Evolutionary conservation across 2,113 vertebrate species (phyloP).

Genomic region (Clarias batrachus): DNA sequence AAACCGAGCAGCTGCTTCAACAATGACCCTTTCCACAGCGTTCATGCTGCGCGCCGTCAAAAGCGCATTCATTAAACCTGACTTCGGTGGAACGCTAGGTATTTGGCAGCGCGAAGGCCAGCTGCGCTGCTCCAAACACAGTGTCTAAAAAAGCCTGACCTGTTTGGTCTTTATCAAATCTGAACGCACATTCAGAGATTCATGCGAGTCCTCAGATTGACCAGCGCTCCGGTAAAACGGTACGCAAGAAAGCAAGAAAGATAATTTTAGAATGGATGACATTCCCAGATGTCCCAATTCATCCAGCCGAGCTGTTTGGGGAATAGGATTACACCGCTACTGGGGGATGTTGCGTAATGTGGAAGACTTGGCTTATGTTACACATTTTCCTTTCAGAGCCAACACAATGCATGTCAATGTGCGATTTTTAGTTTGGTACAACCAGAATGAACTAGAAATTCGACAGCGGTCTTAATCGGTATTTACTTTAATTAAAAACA

Average conservation of each 20-base stretch:
- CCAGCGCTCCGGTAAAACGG: neutral
- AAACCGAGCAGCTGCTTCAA: constrained; percentile 13
- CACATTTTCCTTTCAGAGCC: neutral
- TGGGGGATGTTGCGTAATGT: constrained; percentile 20
- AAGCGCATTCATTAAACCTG: constrained; percentile 12
- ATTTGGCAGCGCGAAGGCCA: constrained; percentile 19
- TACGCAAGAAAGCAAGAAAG: neutral
- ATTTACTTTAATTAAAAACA: neutral
- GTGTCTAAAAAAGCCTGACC: neutral
- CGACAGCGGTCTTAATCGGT: neutral
- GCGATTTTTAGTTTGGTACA: neutral
- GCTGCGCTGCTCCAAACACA: neutral
- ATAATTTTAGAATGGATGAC: constrained; percentile 34
- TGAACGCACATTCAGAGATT: neutral
- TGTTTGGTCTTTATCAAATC: neutral
- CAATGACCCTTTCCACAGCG: neutral
- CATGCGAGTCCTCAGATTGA: neutral
- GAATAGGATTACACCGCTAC: constrained; percentile 28
- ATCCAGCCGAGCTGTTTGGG: constrained; percentile 30
- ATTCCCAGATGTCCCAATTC: constrained; percentile 42
- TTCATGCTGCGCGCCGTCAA: neutral
- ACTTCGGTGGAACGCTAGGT: constrained; percentile 14
- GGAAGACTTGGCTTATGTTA: constrained; percentile 23
- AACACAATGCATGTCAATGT: neutral
- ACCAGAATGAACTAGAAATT: neutral